These are phyloP conservation scores for Diplazon laetatorius DNA, from an alignment of 2,888 invertebrate species.

Conservation along the genomic window DNA sequence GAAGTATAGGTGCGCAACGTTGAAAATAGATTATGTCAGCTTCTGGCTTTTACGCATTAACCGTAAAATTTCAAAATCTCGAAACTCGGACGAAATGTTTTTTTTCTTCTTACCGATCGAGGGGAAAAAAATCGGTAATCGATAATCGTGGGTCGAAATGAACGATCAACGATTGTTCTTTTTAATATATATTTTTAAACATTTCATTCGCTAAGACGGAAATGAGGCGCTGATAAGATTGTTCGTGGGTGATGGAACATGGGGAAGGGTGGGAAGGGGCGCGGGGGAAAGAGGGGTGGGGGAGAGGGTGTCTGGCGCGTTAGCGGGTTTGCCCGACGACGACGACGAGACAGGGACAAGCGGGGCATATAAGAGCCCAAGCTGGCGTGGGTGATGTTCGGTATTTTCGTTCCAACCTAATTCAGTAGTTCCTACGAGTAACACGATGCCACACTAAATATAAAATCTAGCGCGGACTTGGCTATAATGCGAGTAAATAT, in stretches of 20 bases:
- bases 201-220: too few relatives aligned
- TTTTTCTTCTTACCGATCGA: too few relatives aligned
- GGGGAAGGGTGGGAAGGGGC: too few relatives aligned
- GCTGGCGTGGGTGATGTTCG: constrained; percentile 73
- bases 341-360: constrained; percentile 52
- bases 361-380: constrained; percentile 60
- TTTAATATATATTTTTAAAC: not conserved
- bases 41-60: constrained; percentile 67
- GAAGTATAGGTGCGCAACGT: constrained; percentile 47
- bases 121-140: too few relatives aligned
- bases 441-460: constrained; percentile 80
- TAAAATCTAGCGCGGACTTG: constrained; percentile 80
- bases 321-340: constrained; percentile 36
- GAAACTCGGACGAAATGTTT: constrained; percentile 60
- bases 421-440: constrained; percentile 81
- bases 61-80: constrained; percentile 70
- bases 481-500: constrained; percentile 71
- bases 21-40: constrained; percentile 73
- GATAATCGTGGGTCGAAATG: too few relatives aligned
- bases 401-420: constrained; percentile 81
- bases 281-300: not conserved
- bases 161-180: too few relatives aligned
- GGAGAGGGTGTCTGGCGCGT: not conserved
- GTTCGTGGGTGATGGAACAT: too few relatives aligned
- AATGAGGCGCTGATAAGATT: too few relatives aligned